A percentile compares a stretch with the other conserved stretches of the same genome.
Evolutionary conservation across 2,113 vertebrate genomes (phyloP).

Genomic region (Chionomys nivalis): DNA sequence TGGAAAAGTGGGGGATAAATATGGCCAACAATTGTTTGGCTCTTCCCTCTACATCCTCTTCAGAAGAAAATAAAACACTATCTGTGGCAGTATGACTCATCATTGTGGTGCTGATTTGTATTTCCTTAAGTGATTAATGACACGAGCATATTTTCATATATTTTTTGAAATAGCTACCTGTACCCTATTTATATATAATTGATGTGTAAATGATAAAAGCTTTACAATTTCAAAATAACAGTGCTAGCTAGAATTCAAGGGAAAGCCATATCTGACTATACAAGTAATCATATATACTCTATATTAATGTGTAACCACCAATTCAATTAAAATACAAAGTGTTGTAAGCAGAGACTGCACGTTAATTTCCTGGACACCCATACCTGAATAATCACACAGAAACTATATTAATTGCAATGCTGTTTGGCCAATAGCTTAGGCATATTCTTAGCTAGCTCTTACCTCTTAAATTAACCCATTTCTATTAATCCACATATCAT

Average conservation of each 20-base stretch:
- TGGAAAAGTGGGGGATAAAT: neutral
- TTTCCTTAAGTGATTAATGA: neutral
- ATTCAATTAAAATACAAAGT: neutral
- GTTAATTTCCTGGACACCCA: too few relatives aligned
- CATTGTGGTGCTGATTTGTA: neutral
- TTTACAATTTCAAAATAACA: neutral
- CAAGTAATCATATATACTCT: neutral
- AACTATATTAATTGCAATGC: too few relatives aligned
- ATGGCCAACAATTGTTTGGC: neutral
- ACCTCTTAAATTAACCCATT: too few relatives aligned
- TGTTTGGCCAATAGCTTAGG: too few relatives aligned
- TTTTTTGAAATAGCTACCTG: neutral
- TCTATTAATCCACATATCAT: too few relatives aligned
- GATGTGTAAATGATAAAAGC: neutral
- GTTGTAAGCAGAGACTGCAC: too few relatives aligned
- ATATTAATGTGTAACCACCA: neutral
- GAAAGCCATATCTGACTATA: neutral
- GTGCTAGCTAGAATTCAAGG: neutral
- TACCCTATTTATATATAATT: neutral
- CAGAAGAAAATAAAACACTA: neutral
- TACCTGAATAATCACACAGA: too few relatives aligned
- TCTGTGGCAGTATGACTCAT: neutral
- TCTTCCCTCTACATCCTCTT: neutral
- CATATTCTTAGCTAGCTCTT: too few relatives aligned
- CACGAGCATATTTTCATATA: neutral